Base-by-base conservation (phyloP, 2,797 vertebrate species). In the Smutsia temminckii region DNA sequence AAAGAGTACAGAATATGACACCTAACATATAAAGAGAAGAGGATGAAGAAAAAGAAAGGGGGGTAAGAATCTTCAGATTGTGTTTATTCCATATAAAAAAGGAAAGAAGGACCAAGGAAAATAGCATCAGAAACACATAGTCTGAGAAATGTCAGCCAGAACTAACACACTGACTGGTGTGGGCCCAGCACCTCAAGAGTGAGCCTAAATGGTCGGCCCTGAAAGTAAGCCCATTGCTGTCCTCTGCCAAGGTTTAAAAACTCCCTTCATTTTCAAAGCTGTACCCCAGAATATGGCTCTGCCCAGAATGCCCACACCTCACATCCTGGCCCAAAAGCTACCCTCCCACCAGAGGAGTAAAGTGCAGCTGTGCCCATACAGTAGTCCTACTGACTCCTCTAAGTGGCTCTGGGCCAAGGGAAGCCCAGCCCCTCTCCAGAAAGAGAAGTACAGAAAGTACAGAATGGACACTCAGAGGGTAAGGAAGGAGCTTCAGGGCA, bases 401-500 rank as follows among this genome's bases (percentile, higher is more conserved):
- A 37, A 75, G 61, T 25, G 4, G 23, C 37, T 49, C 32, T 59
- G 40, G 34, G 63, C 42, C 51, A 20, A 23, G 18, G n/a, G n/a
- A 59, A 14, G 40, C 53, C 34, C 63, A 64, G 27, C 1, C 21
- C 34, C 37, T 32, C 40, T 69, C 40, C 51, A 51, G 27, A 61
- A 72, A 34, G 37, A 61, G 74, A 51, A 27, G 20, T 0, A 37
- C 29, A 17, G 23, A 10, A 23, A 68, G 12, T 46, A 66, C 17
- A 61, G 61, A 61, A 32, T 0, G 2, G 12, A n/a, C 7, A 16
- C 17, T 3, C 2, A 0, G 57, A 64, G 80, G 27, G 2, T 0
- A 32, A 79, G 53, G n/a, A 42, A 51, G 25, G 42, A 61, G 74
- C 32, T 85, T 1, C 6, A 61, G 61, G 11, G 51, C n/a, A 12